Conservation (phyloP, 2,113 vertebrate genomes). For the Macrotus californicus region DNA sequence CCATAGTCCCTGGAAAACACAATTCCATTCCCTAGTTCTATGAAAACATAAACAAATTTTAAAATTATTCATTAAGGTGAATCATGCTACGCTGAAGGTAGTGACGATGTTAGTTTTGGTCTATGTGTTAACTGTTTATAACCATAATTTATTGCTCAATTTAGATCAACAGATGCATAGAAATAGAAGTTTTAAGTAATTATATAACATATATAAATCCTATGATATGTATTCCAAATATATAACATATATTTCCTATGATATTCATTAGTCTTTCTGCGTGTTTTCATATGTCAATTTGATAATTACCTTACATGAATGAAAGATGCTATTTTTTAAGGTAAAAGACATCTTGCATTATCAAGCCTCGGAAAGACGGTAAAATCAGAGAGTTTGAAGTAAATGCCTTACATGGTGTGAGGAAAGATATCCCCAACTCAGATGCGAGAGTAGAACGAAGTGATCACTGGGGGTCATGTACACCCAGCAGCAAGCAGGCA, state of each 20-base stretch:
- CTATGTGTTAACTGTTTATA: too few relatives aligned
- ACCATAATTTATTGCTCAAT: too few relatives aligned
- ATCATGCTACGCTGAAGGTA: too few relatives aligned
- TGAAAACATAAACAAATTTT: too few relatives aligned
- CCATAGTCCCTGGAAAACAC: too few relatives aligned
- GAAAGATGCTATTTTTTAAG: background rate
- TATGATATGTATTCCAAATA: background rate
- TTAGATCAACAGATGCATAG: background rate
- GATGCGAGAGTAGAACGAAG: too few relatives aligned
- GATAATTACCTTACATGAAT: background rate
- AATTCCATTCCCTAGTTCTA: too few relatives aligned
- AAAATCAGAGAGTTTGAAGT: background rate
- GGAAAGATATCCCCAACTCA: background rate
- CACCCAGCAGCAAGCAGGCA: background rate
- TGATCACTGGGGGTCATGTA: fast-evolving
- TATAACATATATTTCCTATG: too few relatives aligned
- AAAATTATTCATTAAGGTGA: too few relatives aligned
- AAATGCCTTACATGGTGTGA: too few relatives aligned
- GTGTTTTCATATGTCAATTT: background rate
- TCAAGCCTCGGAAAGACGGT: background rate
- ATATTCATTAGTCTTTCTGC: background rate
- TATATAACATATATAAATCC: background rate
- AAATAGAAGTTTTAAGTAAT: background rate
- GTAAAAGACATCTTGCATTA: background rate
- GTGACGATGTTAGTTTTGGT: too few relatives aligned